Evolutionary conservation across 1,140 invertebrate genomes (phyloP), one percentile per base, ranked within the genome.

Genomic region (Brachionus angularis): DNA sequence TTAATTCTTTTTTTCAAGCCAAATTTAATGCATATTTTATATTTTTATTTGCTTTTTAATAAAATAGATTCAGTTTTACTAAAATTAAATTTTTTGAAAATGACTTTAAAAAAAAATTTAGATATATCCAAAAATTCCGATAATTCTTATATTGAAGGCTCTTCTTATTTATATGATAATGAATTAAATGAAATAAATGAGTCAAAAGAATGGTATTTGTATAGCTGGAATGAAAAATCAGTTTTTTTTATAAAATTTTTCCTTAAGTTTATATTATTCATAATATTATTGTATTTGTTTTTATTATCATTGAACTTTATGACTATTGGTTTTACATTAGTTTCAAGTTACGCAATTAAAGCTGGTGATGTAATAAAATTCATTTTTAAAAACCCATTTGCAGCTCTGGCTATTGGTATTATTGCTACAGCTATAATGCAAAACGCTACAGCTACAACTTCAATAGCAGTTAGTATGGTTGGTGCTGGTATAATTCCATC

Each of bases 381-480:
- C 5, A 71, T 86, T 8, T 75, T 86, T 14, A 49, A 76, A 21
- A 86, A 86, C 76, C 85, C 85, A 2, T 77, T 86, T 18, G 82
- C 77, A 4, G 82, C 81, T 1, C 77, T 86, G 52, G 85, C 86
- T 80, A 82, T 87, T 47, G 86, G 86, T 5, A 83, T 87, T 52
- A 74, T 87, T 69, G 81, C 83, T 1, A 87, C 86, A 1, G 85
- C 87, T 0, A 76, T 87, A 3, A 80, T 87, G 5, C 86, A 87
- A 77, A 84, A 83, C 74, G 85, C 84, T 8, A 85, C 85, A 4
- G 86, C 85, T 0, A 84, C 85, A 4, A 86, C 85, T 0, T 86
- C 85, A 3, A 85, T 87, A 25, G 78, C 86, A 31, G 85, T 87
- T 23, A 83, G 84, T 50, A 86, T 87, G 85, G 85, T 87, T 3